These are phyloP conservation scores for Alethe diademata DNA, from an alignment of 2,113 vertebrate species.

Conservation along the genomic window DNA sequence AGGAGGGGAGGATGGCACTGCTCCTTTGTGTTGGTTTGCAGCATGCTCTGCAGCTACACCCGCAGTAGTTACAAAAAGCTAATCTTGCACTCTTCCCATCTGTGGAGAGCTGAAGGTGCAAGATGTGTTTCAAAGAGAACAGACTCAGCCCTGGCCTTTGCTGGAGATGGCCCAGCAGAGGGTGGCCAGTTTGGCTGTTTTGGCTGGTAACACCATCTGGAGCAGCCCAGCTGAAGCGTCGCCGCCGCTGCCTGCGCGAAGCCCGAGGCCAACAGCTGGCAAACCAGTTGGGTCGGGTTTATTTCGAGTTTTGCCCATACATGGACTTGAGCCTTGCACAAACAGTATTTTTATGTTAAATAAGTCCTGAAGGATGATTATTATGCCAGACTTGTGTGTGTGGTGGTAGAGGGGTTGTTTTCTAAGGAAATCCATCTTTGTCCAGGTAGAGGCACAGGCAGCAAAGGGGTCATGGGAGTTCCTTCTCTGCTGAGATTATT, in stretches of 20 bases:
- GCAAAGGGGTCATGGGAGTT: neutral
- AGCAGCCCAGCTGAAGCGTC: neutral
- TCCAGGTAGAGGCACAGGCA: neutral
- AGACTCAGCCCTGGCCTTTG: accelerated
- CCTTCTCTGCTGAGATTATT: neutral
- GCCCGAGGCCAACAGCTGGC: constrained; percentile 8
- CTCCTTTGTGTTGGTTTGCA: accelerated
- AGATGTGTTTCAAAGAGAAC: neutral
- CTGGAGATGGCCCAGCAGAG: neutral
- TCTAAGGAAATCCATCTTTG: neutral
- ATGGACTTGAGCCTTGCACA: neutral
- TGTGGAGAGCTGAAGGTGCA: neutral
- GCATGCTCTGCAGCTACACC: neutral
- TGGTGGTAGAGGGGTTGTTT: neutral
- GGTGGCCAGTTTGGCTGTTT: neutral
- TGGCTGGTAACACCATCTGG: neutral
- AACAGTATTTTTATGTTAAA: constrained; percentile 40
- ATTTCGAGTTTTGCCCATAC: constrained; percentile 18
- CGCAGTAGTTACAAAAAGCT: accelerated
- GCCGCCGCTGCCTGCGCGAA: neutral
- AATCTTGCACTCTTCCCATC: neutral
- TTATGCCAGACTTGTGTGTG: neutral
- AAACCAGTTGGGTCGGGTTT: neutral
- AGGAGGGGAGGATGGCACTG: neutral
- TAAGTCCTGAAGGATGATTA: neutral